phyloP scores from a whole-genome alignment of 2,797 vertebrate species.

The Catharus ustulatus region DNA sequence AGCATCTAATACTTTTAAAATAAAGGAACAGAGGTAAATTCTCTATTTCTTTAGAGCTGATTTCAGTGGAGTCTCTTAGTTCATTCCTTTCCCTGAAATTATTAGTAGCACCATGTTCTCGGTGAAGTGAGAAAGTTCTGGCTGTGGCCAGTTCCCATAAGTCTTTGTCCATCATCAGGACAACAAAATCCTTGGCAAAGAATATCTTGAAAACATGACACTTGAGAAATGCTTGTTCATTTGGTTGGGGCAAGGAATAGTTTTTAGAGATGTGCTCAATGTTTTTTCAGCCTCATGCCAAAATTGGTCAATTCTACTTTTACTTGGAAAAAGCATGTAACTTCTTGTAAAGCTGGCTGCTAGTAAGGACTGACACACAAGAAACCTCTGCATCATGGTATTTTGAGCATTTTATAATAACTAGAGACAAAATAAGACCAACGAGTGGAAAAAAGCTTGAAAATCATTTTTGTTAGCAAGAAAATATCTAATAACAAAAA shows the following conservation, averaged over 20 bases:
- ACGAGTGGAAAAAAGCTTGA: background rate
- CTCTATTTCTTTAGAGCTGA: background rate
- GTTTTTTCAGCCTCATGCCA: background rate
- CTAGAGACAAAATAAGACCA: background rate
- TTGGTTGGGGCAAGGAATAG: constrained; percentile 5
- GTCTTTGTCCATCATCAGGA: background rate
- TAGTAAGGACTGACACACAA: background rate
- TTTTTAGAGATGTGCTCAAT: background rate
- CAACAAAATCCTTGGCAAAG: constrained; percentile 13
- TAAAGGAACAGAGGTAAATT: background rate
- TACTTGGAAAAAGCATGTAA: background rate
- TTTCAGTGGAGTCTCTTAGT: background rate
- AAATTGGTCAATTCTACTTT: background rate
- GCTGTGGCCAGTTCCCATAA: background rate
- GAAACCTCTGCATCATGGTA: background rate
- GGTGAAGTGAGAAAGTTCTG: background rate
- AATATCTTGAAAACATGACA: background rate
- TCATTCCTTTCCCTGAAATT: background rate
- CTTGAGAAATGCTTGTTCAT: background rate
- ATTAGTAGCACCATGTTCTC: background rate
- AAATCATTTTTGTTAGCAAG: background rate
- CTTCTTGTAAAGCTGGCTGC: background rate
- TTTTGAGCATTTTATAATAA: background rate
- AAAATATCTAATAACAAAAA: background rate
- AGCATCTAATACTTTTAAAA: background rate